Evolutionary conservation across 2,888 invertebrate species (phyloP).

Genomic region (Netelia fuscicornis): DNA sequence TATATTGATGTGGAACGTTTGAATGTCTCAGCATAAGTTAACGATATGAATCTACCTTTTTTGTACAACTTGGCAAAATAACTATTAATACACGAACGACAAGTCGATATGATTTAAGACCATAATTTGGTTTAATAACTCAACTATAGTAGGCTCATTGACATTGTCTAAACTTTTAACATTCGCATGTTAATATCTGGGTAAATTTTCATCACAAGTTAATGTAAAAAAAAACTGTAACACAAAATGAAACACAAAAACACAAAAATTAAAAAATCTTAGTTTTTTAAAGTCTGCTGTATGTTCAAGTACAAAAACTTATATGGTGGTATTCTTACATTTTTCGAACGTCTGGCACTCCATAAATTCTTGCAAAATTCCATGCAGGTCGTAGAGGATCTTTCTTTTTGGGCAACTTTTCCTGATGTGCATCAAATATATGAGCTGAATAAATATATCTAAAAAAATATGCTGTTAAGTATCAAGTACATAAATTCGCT

Average conservation of each 20-base stretch:
- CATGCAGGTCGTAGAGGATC: slow-evolving; percentile 90
- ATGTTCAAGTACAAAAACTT: slow-evolving; percentile 28
- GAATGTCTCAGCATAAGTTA: too few relatives aligned
- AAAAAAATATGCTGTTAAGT: slow-evolving; percentile 86
- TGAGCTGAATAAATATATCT: slow-evolving; percentile 88
- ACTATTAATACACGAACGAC: too few relatives aligned
- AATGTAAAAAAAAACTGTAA: too few relatives aligned
- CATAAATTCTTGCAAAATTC: slow-evolving; percentile 90
- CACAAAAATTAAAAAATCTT: slow-evolving; percentile 31
- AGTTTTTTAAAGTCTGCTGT: slow-evolving; percentile 12
- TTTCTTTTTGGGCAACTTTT: slow-evolving; percentile 90
- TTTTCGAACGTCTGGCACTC: slow-evolving; percentile 90
- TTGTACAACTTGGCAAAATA: too few relatives aligned
- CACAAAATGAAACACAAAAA: background rate
- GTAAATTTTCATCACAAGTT: too few relatives aligned
- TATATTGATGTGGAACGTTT: too few relatives aligned
- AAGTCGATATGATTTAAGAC: too few relatives aligned
- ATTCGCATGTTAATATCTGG: too few relatives aligned
- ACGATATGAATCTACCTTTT: too few relatives aligned
- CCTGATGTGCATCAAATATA: slow-evolving; percentile 92
- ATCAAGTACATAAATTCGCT: slow-evolving; percentile 53
- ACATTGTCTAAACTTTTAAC: too few relatives aligned
- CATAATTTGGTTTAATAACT: too few relatives aligned
- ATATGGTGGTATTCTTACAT: slow-evolving; percentile 86
- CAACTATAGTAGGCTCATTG: too few relatives aligned